Base-by-base conservation (phyloP, 2,888 invertebrate genomes). In the Luperina nickerlii region DNA sequence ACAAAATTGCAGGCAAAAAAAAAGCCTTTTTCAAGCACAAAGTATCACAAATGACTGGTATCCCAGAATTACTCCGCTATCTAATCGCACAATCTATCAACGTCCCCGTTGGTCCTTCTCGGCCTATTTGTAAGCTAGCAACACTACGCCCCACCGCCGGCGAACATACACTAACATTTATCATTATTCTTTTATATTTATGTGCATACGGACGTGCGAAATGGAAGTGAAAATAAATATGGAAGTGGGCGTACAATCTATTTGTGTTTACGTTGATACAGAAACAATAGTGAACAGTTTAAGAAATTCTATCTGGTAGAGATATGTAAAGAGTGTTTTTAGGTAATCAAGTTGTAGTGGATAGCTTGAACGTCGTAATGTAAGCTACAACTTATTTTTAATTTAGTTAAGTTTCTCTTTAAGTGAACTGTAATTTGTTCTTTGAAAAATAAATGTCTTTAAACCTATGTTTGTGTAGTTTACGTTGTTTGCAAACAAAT, bases 51-150 rank as follows among this genome's bases (percentile, higher is more conserved):
- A 88, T 86, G 81, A 80, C 82, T 81, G 71, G 79, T 79, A 81
- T 83, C 84, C 83, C 85, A 79, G 79, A 87, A 87, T 86, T 81
- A 86, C 89, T 81, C 73, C 84, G 66, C 84, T 84, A 90, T 91
- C 89, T 91, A 88, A 92, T 92, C 88, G 86, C 82, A 84, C 90
- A 78, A 93, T 93, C 90, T 89, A 90, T 93, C 93, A 93, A 92
- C 88, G 93, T 93, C 92, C 79, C 74, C 75, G 78, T 70, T 74
- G 82, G 88, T 89, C 91, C 88, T 90, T 86, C 87, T 85, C 80
- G 79, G 85, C 84, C 88, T 85, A 92, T 91, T 91, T 90, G 90
- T 90, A 82, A 87, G 86, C 84, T 88, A 83, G 83, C 83, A 86
- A 81, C 87, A 80, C 81, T 82, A 79, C 74, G 78, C 73, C 65